Evolutionary conservation across 2,888 invertebrate genomes (phyloP), one percentile per base, ranked within the genome.

Genomic region (Craniophora ligustri): DNA sequence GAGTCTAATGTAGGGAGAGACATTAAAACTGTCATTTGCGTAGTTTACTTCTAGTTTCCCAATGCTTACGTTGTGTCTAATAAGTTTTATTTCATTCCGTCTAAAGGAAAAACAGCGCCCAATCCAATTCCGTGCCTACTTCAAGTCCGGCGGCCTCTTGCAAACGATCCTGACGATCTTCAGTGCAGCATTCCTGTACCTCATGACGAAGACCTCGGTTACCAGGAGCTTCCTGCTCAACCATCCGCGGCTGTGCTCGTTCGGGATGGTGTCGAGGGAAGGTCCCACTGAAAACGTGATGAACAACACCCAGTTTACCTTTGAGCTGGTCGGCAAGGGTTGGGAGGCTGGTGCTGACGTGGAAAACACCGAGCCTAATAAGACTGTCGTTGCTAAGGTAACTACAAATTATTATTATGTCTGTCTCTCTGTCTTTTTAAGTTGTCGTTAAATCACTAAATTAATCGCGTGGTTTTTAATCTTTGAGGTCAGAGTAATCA

Each of bases 241-340:
- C 1, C 62, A 86, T 21, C 88, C 90, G 0, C 57, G 67, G 4
- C 60, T 97, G 1, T 97, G 98, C 86, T 95, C 97, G 0, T 87
- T 90, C 18, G 98, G 98, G 0, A 73, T 93, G 8, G 94, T 96
- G 39, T 95, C 95, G 7, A 95, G 93, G 46, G 94, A 95, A 50
- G 97, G 95, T 0, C 97, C 97, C 0, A 85, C 92, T 1, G 94
- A 94, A 23, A 94, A 94, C 36, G 87, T 89, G 1, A 94, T 95
- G 84, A 92, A 96, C 44, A 94, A 94, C 8, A 88, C 95, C 0
- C 86, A 88, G 14, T 98, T 98, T 76, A 86, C 86, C 2, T 91
- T 98, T 58, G 96, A 95, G 21, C 94, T 98, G 73, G 91, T 95
- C 64, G 98, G 97, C 0, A 88, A 94, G 61, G 99, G 99, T 0